Evolutionary conservation across 2,888 invertebrate species (phyloP).

Genomic region (Eristalinus aeneus): DNA sequence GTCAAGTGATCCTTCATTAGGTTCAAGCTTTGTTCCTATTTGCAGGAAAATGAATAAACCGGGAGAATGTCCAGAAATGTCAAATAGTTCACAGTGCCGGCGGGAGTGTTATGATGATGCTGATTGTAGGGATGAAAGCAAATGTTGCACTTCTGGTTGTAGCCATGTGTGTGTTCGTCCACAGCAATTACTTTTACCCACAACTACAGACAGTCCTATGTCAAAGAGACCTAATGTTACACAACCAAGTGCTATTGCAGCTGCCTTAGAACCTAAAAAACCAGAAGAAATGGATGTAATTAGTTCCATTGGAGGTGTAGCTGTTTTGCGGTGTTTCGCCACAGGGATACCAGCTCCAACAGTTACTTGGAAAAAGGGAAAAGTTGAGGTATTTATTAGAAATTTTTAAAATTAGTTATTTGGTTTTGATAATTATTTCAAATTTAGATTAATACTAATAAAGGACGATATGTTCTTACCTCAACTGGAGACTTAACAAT

Average conservation of each 20-base stretch:
- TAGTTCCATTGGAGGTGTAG: conserved; percentile 87
- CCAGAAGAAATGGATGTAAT: conserved; percentile 83
- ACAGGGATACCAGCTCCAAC: conserved; percentile 89
- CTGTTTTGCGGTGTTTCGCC: conserved; percentile 88
- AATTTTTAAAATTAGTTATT: not conserved
- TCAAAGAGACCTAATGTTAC: conserved; percentile 75
- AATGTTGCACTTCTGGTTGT: conserved; percentile 92
- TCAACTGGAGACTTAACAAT: conserved; percentile 91
- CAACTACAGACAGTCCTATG: conserved; percentile 80
- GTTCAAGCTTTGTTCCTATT: conserved; percentile 76
- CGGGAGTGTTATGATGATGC: conserved; percentile 90
- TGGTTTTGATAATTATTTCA: not conserved
- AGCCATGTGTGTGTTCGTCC: conserved; percentile 86
- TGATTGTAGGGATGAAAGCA: conserved; percentile 88
- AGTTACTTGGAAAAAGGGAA: conserved; percentile 89
- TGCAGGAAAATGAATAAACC: conserved; percentile 83
- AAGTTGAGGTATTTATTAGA: conserved; percentile 83
- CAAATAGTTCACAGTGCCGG: conserved; percentile 83
- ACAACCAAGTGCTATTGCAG: conserved; percentile 77
- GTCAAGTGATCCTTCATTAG: conserved; percentile 72
- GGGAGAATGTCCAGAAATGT: conserved; percentile 85
- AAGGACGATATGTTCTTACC: conserved; percentile 87
- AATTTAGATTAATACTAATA: conserved; percentile 87
- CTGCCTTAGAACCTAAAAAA: conserved; percentile 81
- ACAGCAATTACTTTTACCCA: conserved; percentile 77